Conservation (phyloP, 1,140 invertebrate species). For the Dreissena polymorpha region DNA sequence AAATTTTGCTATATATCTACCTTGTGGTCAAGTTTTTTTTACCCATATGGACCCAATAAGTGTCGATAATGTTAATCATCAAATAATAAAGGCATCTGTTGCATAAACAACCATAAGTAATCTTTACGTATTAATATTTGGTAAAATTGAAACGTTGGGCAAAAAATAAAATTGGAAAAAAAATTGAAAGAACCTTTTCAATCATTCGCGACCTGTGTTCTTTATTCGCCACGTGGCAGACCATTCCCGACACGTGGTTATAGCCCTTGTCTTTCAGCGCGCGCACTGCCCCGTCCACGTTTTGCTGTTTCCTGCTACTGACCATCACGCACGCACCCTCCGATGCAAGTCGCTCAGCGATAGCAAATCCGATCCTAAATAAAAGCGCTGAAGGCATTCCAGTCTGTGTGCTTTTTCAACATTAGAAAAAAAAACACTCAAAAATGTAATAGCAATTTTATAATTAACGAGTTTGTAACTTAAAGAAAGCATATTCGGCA, state of each 20-base stretch:
- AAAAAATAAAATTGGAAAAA: too few species aligned
- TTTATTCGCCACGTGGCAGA: conserved; percentile 92
- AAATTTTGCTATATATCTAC: too few species aligned
- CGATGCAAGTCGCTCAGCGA: conserved; percentile 90
- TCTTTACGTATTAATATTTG: too few species aligned
- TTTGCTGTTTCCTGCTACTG: conserved; percentile 87
- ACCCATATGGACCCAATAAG: too few species aligned
- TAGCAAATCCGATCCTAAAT: conserved; percentile 93
- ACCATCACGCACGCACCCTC: conserved; percentile 96
- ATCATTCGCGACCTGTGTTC: conserved; percentile 90
- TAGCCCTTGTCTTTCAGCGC: conserved; percentile 78
- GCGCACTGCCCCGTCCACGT: conserved; percentile 78
- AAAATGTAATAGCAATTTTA: neutral
- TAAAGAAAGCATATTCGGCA: neutral
- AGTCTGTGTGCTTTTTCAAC: neutral
- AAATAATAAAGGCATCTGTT: too few species aligned
- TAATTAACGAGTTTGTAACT: neutral
- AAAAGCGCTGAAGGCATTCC: neutral
- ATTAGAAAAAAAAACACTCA: neutral
- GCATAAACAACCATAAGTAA: too few species aligned
- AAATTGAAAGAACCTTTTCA: conserved; percentile 82
- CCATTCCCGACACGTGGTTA: conserved; percentile 86
- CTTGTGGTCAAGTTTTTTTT: too few species aligned
- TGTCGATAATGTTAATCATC: too few species aligned
- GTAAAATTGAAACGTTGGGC: too few species aligned